These are phyloP conservation scores for Stenodema calcarata DNA, from an alignment of 2,888 invertebrate species.

Conservation along the genomic window DNA sequence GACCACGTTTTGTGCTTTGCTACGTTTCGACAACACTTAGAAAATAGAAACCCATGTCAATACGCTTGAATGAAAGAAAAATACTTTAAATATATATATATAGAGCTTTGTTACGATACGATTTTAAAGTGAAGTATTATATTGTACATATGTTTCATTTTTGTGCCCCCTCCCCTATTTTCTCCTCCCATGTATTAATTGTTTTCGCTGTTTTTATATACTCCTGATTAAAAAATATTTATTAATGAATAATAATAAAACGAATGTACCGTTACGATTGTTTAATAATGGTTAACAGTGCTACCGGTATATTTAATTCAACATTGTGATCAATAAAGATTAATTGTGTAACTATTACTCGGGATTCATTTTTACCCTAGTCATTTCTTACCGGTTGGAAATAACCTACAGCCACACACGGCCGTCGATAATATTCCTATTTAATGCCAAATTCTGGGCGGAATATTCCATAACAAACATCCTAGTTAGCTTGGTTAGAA, in stretches of 20 bases:
- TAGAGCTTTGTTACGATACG: slow-evolving; percentile 49
- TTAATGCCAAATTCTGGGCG: too few species aligned
- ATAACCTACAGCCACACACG: too few species aligned
- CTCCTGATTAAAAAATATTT: slow-evolving; percentile 49
- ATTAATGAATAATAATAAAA: slow-evolving; percentile 52
- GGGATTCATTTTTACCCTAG: background rate
- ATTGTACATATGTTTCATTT: slow-evolving; percentile 52
- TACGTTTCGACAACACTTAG: slow-evolving; percentile 39
- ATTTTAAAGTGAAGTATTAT: slow-evolving; percentile 53
- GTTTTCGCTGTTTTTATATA: slow-evolving; percentile 54
- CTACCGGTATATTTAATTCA: slow-evolving; percentile 54
- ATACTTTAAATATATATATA: slow-evolving; percentile 49
- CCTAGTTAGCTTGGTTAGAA: too few species aligned
- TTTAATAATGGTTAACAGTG: slow-evolving; percentile 50
- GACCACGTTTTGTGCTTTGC: slow-evolving; percentile 30
- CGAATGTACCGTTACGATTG: slow-evolving; percentile 50
- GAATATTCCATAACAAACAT: too few species aligned
- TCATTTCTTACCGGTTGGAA: too few species aligned
- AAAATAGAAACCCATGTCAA: slow-evolving; percentile 44
- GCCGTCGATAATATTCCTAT: too few species aligned
- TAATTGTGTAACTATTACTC: slow-evolving; percentile 53
- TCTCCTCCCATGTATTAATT: slow-evolving; percentile 37
- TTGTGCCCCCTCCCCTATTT: slow-evolving; percentile 24
- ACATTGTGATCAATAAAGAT: slow-evolving; percentile 57
- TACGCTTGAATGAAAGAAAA: slow-evolving; percentile 48